phyloP scores from a whole-genome alignment of 2,888 invertebrate genomes.

The Torymus aiolomorphi region DNA sequence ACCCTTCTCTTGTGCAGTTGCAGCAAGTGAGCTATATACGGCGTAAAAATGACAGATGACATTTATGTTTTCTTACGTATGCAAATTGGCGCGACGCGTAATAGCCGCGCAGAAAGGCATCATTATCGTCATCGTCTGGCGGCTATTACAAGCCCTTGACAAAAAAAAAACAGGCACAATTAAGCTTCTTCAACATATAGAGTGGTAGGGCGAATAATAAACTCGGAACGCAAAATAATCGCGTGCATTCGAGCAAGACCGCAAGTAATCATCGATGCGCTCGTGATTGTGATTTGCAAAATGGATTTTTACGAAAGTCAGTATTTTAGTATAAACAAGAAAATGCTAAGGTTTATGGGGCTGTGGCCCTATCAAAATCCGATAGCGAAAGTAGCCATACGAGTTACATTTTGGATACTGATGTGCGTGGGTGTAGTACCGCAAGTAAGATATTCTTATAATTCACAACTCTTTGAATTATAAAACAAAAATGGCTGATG shows the following conservation, averaged over 20 bases:
- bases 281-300: too few relatives aligned
- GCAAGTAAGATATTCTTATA: constrained; percentile 7
- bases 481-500: too few relatives aligned
- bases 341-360: constrained; percentile 1
- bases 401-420: background rate
- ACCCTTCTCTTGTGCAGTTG: too few relatives aligned
- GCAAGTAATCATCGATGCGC: background rate
- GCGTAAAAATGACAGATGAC: background rate
- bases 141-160: background rate
- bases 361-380: constrained; percentile 19
- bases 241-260: background rate
- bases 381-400: background rate
- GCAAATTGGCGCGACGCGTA: background rate
- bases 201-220: background rate
- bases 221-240: background rate
- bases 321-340: constrained; percentile 21
- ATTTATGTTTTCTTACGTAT: constrained; percentile 14
- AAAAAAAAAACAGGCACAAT: background rate
- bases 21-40: background rate
- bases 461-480: background rate
- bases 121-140: too few relatives aligned
- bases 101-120: background rate
- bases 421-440: background rate
- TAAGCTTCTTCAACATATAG: background rate
- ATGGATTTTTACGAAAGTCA: constrained; percentile 31